Conservation (phyloP, 2,113 vertebrate genomes). For the Condylura cristata region DNA sequence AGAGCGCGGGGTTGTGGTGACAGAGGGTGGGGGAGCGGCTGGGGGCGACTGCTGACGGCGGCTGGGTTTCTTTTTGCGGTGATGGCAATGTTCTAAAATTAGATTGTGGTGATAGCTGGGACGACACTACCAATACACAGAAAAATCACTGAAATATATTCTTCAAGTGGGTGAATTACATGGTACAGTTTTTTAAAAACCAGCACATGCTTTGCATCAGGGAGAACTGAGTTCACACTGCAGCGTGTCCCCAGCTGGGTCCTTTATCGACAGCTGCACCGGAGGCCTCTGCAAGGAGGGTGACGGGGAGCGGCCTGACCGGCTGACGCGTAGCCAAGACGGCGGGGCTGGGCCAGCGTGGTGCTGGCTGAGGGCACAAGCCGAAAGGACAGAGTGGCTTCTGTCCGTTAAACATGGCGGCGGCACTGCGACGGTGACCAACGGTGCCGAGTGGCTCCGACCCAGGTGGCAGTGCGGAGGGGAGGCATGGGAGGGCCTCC, state of each 20-base stretch:
- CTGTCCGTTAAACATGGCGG: background rate
- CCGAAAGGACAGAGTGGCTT: background rate
- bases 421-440: too few species aligned
- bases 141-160: background rate
- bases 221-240: background rate
- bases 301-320: background rate
- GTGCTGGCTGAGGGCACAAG: background rate
- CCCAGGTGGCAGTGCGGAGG: background rate
- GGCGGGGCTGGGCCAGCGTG: background rate
- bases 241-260: background rate
- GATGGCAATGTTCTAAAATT: background rate
- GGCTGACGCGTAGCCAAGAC: background rate
- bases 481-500: background rate
- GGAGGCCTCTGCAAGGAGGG: background rate
- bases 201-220: rapidly evolving
- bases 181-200: too few species aligned
- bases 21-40: background rate
- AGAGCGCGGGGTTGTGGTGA: rapidly evolving
- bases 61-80: background rate
- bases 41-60: background rate
- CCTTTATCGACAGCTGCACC: background rate
- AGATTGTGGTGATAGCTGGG: background rate
- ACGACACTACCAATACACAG: too few species aligned
- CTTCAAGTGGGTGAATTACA: background rate
- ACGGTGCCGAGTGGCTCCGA: too few species aligned